These are phyloP conservation scores for Vimba vimba DNA, from an alignment of 2,113 vertebrate species.

Conservation along the genomic window DNA sequence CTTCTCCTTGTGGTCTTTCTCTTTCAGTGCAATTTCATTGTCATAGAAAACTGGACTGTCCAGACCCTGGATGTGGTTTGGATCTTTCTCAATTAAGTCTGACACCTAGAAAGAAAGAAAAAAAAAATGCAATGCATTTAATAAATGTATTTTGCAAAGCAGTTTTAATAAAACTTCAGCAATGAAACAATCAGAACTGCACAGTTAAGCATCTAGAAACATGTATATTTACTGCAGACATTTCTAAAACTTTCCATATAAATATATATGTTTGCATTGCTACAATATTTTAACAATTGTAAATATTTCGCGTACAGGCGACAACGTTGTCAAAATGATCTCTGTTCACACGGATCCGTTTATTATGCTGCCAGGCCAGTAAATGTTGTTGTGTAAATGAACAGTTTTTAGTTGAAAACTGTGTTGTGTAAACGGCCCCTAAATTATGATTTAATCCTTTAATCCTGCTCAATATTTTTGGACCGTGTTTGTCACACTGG, in stretches of 20 bases:
- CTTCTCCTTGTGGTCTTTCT: conserved; percentile 58
- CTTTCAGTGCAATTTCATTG: conserved; percentile 46
- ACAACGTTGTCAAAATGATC: too few species aligned
- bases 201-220: background rate
- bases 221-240: too few species aligned
- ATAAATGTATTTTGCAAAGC: background rate
- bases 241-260: too few species aligned
- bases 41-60: conserved; percentile 63
- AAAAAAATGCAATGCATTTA: conserved; percentile 30
- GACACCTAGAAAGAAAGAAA: conserved; percentile 56
- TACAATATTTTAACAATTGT: too few species aligned
- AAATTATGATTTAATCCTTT: too few species aligned
- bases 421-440: too few species aligned
- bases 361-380: too few species aligned
- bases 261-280: too few species aligned
- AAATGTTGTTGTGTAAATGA: too few species aligned
- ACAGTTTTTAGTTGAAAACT: too few species aligned
- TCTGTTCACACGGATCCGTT: too few species aligned
- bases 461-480: background rate
- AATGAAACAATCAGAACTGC: background rate
- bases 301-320: too few species aligned
- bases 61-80: conserved; percentile 53
- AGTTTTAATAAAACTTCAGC: background rate
- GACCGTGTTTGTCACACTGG: background rate
- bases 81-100: conserved; percentile 58